Base-by-base conservation (phyloP, 2,797 vertebrate species). In the Betta splendens region DNA sequence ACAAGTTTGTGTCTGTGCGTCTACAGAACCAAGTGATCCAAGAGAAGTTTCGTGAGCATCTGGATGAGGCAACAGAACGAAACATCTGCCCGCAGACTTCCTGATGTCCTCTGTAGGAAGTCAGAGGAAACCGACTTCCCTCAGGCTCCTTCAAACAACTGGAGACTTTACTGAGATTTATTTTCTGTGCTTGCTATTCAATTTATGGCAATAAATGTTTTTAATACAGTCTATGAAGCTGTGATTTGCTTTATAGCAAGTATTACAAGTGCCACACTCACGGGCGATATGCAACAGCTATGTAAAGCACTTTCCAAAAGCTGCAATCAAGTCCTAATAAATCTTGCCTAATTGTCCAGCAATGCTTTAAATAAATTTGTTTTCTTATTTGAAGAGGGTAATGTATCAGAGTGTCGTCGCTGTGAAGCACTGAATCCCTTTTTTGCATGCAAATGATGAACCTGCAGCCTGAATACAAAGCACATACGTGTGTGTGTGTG, bases 251-350 rank as follows among this genome's bases (percentile, higher is more conserved):
- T 68, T 51, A 48, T 18, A 69, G 37, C 55, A 73, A 9, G 3
- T 23, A 50, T 37, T 61, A 53, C 42, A 64, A 57, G 75, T 64
- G 43, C 65, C 29, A 22, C 57, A 29, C 31, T 48, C 2, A 35
- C 18, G 47, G 33, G 44, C 62, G 26, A 68, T 71, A 18, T 28
- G 23, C 48, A 18, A 40, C 33, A 56, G 15, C 42, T 45, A 33
- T 77, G 40, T 39, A 51, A 72, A 80, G 62, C 44, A 37, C 35
- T 49, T 55, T 16, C 60, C 50, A 50, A 77, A 73, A 67, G 37
- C 25, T 56, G 40, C 48, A 62, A 64, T 67, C 16, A 76, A 66
- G 23, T 42, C 39, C 20, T 50, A 63, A 72, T 75, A 69, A 45
- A 29, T 58, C 54, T 18, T 31, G 42, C 53, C 62, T 67, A 75